Base-by-base conservation (phyloP, 2,888 invertebrate species). In the Escarpia spicata region DNA sequence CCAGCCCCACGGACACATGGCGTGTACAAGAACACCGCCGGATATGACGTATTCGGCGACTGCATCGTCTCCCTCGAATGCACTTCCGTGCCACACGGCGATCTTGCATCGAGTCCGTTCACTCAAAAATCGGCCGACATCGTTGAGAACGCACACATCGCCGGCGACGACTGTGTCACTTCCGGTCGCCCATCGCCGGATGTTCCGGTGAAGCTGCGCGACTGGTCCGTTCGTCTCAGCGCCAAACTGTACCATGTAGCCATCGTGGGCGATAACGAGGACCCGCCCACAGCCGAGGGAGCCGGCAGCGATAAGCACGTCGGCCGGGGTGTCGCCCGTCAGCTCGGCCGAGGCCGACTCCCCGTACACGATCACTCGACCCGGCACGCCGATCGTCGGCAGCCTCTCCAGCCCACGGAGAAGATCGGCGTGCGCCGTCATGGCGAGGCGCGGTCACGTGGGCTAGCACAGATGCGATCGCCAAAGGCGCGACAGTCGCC, bases 1-100 rank as follows among this genome's bases (percentile, higher is more conserved):
- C 93, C 93, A 94, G 6, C 94, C 94, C 94, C 94, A 94, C 9
- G 94, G 93, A 8, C 94, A 94, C 15, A 93, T 91, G 10, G 93
- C 93, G 91, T 93, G 93, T 12, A 94, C 19, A n/a, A 94, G 92
- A 3, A 92, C 92, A 12, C 94, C 94, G 19, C 94, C 94, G 31
- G 90, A 52, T 44, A 91, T 45, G n/a, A 94, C 90, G 89, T 90
- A 93, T 15, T 92, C 90, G 2, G 37, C 15, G 92, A 92, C 44
- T 15, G 44, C 43, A 15, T 91, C 91, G 15, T 12, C 26, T 31
- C 2, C 44, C 8, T 91, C 44, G 19, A 43, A 43, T 19, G 15
- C 37, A 43, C 91, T n/a, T 26, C 91, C 91, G 37, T 31, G 19
- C 91, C 91, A 91, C 43, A 91, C 91, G 43, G 44, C 43, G 43